These are phyloP conservation scores for Aleiodes sp. DNA, from an alignment of 1,140 invertebrate genomes.

Conservation along the genomic window DNA sequence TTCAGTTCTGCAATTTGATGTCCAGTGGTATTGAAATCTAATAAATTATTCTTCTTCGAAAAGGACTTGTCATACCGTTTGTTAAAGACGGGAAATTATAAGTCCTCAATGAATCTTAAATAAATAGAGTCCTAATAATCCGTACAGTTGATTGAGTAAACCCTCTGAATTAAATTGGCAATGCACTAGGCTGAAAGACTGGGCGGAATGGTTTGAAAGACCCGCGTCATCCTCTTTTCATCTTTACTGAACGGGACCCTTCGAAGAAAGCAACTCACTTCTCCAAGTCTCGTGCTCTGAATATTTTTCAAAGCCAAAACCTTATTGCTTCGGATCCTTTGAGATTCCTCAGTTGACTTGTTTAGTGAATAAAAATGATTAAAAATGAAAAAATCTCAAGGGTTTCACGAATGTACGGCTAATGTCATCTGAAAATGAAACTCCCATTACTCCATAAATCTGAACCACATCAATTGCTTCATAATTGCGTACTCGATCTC, in stretches of 20 bases:
- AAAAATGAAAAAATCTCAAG: too few relatives aligned
- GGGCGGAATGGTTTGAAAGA: not conserved
- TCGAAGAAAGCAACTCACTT: not conserved
- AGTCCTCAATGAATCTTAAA: not conserved
- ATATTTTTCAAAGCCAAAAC: not conserved
- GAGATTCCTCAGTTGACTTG: not conserved
- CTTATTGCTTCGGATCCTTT: not conserved
- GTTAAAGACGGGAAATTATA: not conserved
- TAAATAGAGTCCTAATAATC: constrained; percentile 4
- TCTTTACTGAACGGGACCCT: not conserved
- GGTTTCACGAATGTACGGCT: too few relatives aligned
- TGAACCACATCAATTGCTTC: too few relatives aligned
- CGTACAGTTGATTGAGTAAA: constrained; percentile 1
- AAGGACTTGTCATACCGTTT: too few relatives aligned
- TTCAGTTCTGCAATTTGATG: too few relatives aligned
- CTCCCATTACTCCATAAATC: too few relatives aligned
- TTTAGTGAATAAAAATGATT: not conserved
- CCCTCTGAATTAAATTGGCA: constrained; percentile 14
- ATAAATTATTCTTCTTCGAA: too few relatives aligned
- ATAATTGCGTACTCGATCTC: not conserved
- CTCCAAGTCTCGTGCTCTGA: not conserved
- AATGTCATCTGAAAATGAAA: too few relatives aligned
- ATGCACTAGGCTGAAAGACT: not conserved
- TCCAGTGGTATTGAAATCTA: too few relatives aligned
- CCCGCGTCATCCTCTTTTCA: constrained; percentile 10